phyloP scores from a whole-genome alignment of 1,140 invertebrate genomes.

The Sinella curviseta region DNA sequence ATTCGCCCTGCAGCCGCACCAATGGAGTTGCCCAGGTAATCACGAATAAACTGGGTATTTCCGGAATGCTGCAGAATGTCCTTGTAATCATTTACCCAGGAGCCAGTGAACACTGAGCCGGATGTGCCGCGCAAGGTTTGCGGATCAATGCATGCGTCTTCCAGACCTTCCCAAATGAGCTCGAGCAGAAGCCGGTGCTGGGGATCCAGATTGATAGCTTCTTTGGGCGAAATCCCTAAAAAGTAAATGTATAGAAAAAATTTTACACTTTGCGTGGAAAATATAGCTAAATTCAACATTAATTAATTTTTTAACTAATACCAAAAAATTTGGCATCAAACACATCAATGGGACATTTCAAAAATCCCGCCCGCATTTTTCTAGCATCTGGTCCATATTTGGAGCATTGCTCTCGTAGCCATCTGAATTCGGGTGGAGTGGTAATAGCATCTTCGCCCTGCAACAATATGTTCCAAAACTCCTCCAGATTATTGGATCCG shows the following conservation, averaged over 20 bases:
- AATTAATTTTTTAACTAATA: neutral
- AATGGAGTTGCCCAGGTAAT: conserved; percentile 38
- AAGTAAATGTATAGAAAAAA: neutral
- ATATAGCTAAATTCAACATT: neutral
- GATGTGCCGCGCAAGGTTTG: neutral
- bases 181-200: conserved; percentile 59
- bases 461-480: neutral
- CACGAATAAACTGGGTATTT: conserved; percentile 7
- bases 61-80: neutral
- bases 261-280: neutral
- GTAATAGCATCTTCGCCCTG: neutral
- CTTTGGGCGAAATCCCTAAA: conserved; percentile 56
- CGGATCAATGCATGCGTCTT: conserved; percentile 42
- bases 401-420: neutral
- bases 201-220: conserved; percentile 60
- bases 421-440: neutral
- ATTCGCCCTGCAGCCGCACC: conserved; percentile 27
- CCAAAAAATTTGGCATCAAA: conserved; percentile 64
- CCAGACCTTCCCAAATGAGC: conserved; percentile 53
- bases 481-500: neutral
- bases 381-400: neutral
- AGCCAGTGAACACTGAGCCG: neutral
- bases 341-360: conserved; percentile 38
- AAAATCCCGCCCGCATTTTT: neutral
- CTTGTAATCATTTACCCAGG: neutral